Percentiles rank a stretch among this genome's conserved stretches.
phyloP scores from a whole-genome alignment of 2,888 invertebrate species.

The Drosophila mulleri region DNA sequence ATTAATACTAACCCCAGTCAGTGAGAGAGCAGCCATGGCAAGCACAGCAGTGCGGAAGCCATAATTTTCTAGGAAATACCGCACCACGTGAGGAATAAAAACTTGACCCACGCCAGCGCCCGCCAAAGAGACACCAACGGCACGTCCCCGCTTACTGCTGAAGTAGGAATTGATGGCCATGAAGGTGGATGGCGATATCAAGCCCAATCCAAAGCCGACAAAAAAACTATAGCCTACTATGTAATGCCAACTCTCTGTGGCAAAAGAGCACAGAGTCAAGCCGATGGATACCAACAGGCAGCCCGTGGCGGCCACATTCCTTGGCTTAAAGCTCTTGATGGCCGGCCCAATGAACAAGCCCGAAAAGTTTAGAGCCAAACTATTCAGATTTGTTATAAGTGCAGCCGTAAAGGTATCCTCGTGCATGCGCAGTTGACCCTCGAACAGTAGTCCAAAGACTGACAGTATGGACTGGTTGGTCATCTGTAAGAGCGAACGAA shows the following conservation, averaged over 20 bases:
- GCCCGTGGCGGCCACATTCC: slow-evolving; percentile 87
- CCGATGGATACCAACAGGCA: slow-evolving; percentile 86
- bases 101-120: slow-evolving; percentile 92
- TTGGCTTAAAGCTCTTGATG: slow-evolving; percentile 87
- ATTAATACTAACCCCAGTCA: slow-evolving; percentile 87
- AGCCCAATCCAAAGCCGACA: slow-evolving; percentile 88
- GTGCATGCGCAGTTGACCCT: slow-evolving; percentile 87
- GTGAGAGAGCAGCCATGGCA: slow-evolving; percentile 88
- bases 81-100: slow-evolving; percentile 90
- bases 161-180: slow-evolving; percentile 91
- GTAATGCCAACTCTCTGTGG: slow-evolving; percentile 86
- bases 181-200: slow-evolving; percentile 90
- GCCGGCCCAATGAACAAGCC: slow-evolving; percentile 90
- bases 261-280: slow-evolving; percentile 86
- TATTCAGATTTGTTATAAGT: slow-evolving; percentile 89
- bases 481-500: slow-evolving; percentile 85
- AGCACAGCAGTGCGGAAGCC: slow-evolving; percentile 88
- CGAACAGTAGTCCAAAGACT: slow-evolving; percentile 89
- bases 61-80: slow-evolving; percentile 88
- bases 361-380: slow-evolving; percentile 84
- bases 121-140: slow-evolving; percentile 91
- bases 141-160: slow-evolving; percentile 88
- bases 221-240: slow-evolving; percentile 87
- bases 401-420: slow-evolving; percentile 89
- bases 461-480: slow-evolving; percentile 90